Percentiles rank a stretch among this genome's conserved stretches.
Conservation (phyloP, 2,888 invertebrate genomes). For the Drosophila planitibia region DNA sequence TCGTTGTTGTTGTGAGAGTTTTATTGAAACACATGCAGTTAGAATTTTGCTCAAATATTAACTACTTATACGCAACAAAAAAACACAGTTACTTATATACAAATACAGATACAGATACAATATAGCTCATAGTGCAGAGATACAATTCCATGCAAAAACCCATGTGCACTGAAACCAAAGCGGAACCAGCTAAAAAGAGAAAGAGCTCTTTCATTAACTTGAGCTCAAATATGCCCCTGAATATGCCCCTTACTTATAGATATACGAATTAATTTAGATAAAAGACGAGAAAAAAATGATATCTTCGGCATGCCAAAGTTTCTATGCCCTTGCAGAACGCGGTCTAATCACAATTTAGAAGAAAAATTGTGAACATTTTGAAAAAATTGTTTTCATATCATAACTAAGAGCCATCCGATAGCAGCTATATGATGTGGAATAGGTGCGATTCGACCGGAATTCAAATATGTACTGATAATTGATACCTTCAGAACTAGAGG, state of each 20-base stretch:
- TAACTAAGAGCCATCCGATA: neutral
- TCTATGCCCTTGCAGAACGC: neutral
- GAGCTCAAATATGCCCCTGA: constrained; percentile 64
- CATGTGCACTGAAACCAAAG: constrained; percentile 30
- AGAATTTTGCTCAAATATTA: constrained; percentile 74
- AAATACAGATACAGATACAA: constrained; percentile 29
- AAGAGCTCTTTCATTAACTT: constrained; percentile 13
- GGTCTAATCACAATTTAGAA: neutral
- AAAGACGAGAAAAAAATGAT: constrained; percentile 1
- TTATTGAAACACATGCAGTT: constrained; percentile 62
- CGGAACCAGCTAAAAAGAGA: constrained; percentile 33
- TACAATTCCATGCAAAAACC: constrained; percentile 32
- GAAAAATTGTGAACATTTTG: too few species aligned
- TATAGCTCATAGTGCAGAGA: constrained; percentile 22
- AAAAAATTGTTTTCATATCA: neutral
- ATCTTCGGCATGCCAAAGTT: constrained; percentile 7
- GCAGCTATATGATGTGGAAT: neutral
- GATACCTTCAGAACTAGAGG: neutral
- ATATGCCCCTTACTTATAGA: constrained; percentile 22
- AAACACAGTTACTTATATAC: constrained; percentile 8
- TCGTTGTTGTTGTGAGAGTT: constrained; percentile 69
- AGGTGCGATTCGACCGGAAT: neutral
- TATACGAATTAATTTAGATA: constrained; percentile 31
- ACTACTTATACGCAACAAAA: constrained; percentile 56
- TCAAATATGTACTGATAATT: neutral